Percentiles rank a stretch among this genome's conserved stretches.
Evolutionary conservation across 2,888 invertebrate species (phyloP).

Genomic region (Ochropleura plecta): DNA sequence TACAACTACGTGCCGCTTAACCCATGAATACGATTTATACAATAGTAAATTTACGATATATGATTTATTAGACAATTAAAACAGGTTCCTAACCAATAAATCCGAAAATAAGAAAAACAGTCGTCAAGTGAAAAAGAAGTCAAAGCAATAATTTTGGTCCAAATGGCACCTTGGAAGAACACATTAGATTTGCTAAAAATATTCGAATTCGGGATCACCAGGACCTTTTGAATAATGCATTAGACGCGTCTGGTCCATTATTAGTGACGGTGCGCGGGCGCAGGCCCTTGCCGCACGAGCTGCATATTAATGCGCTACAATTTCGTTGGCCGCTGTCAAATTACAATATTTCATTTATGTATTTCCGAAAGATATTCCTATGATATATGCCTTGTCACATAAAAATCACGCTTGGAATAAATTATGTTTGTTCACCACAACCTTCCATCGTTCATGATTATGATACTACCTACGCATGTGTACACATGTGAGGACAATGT

Average conservation of each 20-base stretch:
- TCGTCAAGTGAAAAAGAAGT: slow-evolving; percentile 4
- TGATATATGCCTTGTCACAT: slow-evolving; percentile 74
- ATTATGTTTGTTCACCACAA: slow-evolving; percentile 45
- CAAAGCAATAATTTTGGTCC: background rate
- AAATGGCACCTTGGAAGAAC: slow-evolving; percentile 53
- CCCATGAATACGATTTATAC: slow-evolving; percentile 38
- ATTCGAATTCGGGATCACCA: slow-evolving; percentile 78
- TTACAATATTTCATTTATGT: slow-evolving; percentile 80
- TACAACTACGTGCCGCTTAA: slow-evolving; percentile 40
- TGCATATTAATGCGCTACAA: slow-evolving; percentile 86
- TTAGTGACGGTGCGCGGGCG: slow-evolving; percentile 81
- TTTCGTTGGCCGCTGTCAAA: slow-evolving; percentile 79
- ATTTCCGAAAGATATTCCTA: slow-evolving; percentile 78
- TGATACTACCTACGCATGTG: slow-evolving; percentile 2
- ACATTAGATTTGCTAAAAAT: slow-evolving; percentile 75
- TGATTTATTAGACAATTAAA: slow-evolving; percentile 24
- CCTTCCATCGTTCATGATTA: slow-evolving; percentile 40
- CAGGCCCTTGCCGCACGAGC: slow-evolving; percentile 84
- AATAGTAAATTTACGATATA: slow-evolving; percentile 26
- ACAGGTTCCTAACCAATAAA: slow-evolving; percentile 21
- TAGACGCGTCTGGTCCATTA: slow-evolving; percentile 81
- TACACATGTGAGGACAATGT: slow-evolving; percentile 20
- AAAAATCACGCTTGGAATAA: slow-evolving; percentile 63
- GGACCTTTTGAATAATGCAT: slow-evolving; percentile 87
- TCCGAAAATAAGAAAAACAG: background rate